Conservation (phyloP, 2,113 vertebrate genomes). For the Pagrus major region DNA sequence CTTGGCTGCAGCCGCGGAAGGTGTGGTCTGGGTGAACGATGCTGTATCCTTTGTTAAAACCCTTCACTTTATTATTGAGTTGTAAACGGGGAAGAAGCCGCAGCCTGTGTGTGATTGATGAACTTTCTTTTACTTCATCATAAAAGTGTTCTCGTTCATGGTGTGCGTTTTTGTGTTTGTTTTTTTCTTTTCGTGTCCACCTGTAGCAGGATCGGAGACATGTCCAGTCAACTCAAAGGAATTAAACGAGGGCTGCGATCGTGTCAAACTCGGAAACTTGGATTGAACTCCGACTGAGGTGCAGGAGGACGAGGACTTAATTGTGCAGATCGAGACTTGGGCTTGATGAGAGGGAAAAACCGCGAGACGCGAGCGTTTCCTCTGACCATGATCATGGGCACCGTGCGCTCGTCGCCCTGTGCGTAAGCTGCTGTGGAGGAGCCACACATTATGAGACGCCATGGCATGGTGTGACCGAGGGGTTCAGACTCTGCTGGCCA, state of each 20-base stretch:
- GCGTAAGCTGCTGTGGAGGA: constrained; percentile 57
- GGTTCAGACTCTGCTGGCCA: constrained; percentile 92
- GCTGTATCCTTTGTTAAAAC: constrained; percentile 53
- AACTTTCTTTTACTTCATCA: neutral
- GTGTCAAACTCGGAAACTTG: neutral
- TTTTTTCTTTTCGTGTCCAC: constrained; percentile 40
- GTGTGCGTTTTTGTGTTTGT: neutral
- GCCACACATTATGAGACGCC: constrained; percentile 65
- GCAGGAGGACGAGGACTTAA: neutral
- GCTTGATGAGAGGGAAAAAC: neutral
- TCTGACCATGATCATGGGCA: constrained; percentile 9
- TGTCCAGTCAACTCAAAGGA: constrained; percentile 1
- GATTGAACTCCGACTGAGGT: constrained; percentile 45
- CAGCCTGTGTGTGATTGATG: neutral
- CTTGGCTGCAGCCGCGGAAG: constrained; percentile 51
- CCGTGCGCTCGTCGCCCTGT: constrained; percentile 43
- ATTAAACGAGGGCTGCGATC: neutral
- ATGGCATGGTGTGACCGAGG: constrained; percentile 97
- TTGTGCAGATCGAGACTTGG: neutral
- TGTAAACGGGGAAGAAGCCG: constrained; percentile 12
- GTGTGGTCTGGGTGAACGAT: constrained; percentile 72
- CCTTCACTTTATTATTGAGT: constrained; percentile 44
- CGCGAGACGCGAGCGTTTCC: constrained; percentile 27
- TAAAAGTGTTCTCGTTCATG: neutral
- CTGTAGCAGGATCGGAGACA: constrained; percentile 43